Evolutionary conservation across 64 coral and sea anemone species (phyloP).

Genomic region (Pocillopora damicornis): DNA sequence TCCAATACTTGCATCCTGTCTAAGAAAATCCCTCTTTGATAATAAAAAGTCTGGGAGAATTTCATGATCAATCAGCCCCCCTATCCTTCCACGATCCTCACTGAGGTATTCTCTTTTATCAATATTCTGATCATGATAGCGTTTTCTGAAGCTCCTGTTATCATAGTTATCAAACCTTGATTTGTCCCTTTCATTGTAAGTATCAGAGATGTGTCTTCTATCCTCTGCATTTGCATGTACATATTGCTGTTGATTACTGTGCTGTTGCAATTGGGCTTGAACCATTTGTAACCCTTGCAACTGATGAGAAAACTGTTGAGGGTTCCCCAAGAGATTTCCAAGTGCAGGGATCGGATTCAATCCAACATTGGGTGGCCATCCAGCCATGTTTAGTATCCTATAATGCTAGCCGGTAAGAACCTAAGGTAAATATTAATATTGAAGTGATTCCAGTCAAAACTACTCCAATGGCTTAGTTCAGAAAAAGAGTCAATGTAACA

Average conservation of each 20-base stretch:
- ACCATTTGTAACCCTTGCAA: neutral
- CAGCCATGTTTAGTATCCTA: neutral
- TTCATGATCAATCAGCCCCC: neutral
- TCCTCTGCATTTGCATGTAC: neutral
- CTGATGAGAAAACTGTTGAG: neutral
- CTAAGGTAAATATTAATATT: too few species aligned
- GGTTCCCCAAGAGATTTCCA: conserved; percentile 9
- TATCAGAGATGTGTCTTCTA: neutral
- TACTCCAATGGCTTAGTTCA: too few species aligned
- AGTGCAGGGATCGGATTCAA: conserved; percentile 2
- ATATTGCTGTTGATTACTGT: neutral
- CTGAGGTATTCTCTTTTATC: neutral
- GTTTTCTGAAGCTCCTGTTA: neutral
- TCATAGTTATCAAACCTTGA: neutral
- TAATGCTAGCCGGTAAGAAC: neutral
- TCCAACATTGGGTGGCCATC: neutral
- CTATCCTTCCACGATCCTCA: neutral
- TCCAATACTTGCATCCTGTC: neutral
- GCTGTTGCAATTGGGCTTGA: neutral
- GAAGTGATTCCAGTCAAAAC: too few species aligned
- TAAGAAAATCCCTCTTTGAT: neutral
- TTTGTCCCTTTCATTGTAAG: neutral
- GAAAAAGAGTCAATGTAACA: too few species aligned
- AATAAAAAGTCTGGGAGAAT: neutral
- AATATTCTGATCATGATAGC: neutral